Evolutionary conservation across 2,113 vertebrate genomes (phyloP).

Genomic region (Meleagris gallopavo): DNA sequence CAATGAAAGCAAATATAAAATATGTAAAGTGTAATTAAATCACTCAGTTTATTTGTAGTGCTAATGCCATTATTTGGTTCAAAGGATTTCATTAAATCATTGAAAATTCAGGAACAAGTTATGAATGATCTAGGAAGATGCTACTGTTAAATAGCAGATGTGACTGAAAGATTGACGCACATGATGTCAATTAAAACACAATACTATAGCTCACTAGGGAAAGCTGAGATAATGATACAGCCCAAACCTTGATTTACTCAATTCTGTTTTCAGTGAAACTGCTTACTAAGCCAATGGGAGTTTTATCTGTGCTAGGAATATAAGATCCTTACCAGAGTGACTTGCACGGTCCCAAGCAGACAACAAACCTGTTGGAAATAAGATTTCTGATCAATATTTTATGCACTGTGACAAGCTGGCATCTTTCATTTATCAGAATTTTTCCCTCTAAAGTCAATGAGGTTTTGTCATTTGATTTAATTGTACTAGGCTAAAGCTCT

Average conservation of each 20-base stretch:
- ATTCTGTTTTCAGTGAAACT: not conserved
- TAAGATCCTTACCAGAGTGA: not conserved
- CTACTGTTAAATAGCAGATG: not conserved
- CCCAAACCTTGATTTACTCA: not conserved
- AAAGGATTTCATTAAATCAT: slow-evolving; percentile 24
- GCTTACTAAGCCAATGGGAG: not conserved
- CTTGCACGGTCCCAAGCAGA: not conserved
- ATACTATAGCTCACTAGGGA: not conserved
- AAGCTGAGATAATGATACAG: not conserved
- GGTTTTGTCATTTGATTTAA: not conserved
- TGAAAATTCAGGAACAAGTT: slow-evolving; percentile 4
- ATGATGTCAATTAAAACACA: not conserved
- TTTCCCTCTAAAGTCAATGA: not conserved
- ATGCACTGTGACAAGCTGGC: not conserved
- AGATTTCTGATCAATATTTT: not conserved
- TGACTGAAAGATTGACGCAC: not conserved
- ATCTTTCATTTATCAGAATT: not conserved
- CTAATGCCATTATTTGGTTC: not conserved
- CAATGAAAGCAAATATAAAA: slow-evolving; percentile 33
- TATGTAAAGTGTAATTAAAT: slow-evolving; percentile 30
- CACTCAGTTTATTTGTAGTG: not conserved
- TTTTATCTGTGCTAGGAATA: not conserved
- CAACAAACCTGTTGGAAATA: not conserved
- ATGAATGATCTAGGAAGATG: not conserved
- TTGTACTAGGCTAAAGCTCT: not conserved